phyloP scores from a whole-genome alignment of 2,888 invertebrate genomes.

The Cyrtodaria siliqua region DNA sequence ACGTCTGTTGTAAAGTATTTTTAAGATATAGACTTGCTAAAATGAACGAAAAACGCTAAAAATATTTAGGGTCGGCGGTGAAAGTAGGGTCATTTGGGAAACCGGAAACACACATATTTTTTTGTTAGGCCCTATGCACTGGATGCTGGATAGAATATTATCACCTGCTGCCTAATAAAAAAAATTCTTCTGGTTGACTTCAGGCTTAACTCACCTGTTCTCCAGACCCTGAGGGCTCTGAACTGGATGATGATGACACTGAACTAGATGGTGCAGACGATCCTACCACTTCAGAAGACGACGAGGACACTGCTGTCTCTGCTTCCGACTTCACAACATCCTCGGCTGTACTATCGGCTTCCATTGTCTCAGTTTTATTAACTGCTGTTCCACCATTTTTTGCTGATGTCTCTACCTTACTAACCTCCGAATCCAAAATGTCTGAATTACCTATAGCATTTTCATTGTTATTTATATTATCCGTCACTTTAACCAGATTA shows the following conservation, averaged over 20 bases:
- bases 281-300: slow-evolving; percentile 3
- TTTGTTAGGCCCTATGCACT: no score
- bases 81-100: neutral
- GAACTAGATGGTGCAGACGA: neutral
- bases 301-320: slow-evolving; percentile 18
- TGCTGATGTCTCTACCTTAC: slow-evolving; percentile 1
- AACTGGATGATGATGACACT: slow-evolving; percentile 12
- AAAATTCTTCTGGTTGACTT: neutral
- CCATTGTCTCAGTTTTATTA: neutral
- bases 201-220: slow-evolving; percentile 27
- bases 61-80: neutral
- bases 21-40: no score
- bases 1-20: no score
- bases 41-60: no score
- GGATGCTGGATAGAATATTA: no score
- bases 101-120: no score
- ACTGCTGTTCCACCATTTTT: neutral
- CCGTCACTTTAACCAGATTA: neutral
- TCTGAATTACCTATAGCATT: neutral
- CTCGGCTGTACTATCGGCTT: slow-evolving; percentile 1
- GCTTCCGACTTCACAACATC: slow-evolving; percentile 17
- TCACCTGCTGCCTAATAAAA: no score
- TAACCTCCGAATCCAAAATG: neutral
- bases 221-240: slow-evolving; percentile 41
- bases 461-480: slow-evolving; percentile 4